Evolutionary conservation across 1,140 invertebrate species (phyloP).

Genomic region (Vanessa atalanta): DNA sequence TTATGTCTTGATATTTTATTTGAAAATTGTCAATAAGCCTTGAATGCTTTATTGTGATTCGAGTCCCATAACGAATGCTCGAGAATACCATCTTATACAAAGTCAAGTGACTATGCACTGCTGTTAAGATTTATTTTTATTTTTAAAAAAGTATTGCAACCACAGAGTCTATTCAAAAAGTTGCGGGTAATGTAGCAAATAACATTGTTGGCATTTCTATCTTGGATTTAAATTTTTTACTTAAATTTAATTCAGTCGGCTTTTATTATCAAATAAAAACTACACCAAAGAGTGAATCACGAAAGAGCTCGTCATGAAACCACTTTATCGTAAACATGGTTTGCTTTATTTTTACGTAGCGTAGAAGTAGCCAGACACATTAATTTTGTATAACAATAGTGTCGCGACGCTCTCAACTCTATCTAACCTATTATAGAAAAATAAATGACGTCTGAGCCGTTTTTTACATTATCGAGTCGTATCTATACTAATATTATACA

Average conservation of each 20-base stretch:
- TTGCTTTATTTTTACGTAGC: constrained; percentile 23
- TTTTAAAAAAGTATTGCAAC: constrained; percentile 27
- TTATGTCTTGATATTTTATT: background rate
- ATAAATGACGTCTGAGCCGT: background rate
- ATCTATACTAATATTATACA: no score
- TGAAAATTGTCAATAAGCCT: constrained; percentile 13
- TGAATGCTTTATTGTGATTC: constrained; percentile 22
- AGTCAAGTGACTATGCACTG: constrained; percentile 28
- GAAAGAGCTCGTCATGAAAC: constrained; percentile 22
- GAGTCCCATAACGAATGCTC: constrained; percentile 18
- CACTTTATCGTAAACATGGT: constrained; percentile 20
- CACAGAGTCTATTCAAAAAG: constrained; percentile 27
- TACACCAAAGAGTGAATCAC: constrained; percentile 21
- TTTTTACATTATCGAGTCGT: background rate
- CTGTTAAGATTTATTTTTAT: constrained; percentile 30
- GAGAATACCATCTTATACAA: constrained; percentile 30
- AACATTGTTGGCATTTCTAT: constrained; percentile 30
- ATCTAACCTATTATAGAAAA: constrained; percentile 30
- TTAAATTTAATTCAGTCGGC: constrained; percentile 21
- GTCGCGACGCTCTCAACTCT: constrained; percentile 31
- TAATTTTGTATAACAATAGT: constrained; percentile 51
- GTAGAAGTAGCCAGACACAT: constrained; percentile 46
- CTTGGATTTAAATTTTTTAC: constrained; percentile 18
- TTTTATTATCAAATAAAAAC: constrained; percentile 23
- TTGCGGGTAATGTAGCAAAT: constrained; percentile 36